Evolutionary conservation across 2,113 vertebrate genomes (phyloP).

Genomic region (Herpetotheres cachinnans): DNA sequence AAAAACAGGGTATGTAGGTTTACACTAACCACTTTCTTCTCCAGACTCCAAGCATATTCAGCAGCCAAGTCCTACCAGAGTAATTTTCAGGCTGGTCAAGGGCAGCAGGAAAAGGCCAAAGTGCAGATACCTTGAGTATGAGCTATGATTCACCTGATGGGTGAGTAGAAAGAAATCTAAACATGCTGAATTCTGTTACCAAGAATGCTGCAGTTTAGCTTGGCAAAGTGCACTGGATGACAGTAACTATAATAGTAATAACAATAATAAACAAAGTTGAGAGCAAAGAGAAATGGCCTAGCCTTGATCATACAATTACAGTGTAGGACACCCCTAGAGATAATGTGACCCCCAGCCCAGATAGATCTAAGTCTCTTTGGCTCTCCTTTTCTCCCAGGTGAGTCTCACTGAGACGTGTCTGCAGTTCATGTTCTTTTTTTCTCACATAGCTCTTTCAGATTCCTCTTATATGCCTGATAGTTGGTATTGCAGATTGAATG

Average conservation of each 20-base stretch:
- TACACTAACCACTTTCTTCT: background rate
- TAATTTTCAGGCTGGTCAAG: background rate
- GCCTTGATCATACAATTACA: background rate
- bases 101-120: background rate
- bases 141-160: background rate
- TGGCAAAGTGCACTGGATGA: background rate
- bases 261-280: background rate
- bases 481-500: no score
- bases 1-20: background rate
- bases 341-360: fast-evolving
- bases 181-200: background rate
- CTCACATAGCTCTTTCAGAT: background rate
- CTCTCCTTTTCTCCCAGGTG: background rate
- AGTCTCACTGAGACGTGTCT: background rate
- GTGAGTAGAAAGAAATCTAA: background rate
- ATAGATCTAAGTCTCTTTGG: background rate
- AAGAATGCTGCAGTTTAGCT: background rate
- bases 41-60: background rate
- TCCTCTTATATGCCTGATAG: background rate
- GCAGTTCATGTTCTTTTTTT: background rate
- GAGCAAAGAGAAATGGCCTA: background rate
- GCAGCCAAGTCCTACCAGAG: background rate
- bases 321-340: background rate
- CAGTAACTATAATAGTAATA: background rate
- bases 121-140: background rate